Percentiles rank a stretch among this genome's conserved stretches.
Evolutionary conservation across 1,140 invertebrate genomes (phyloP).

Genomic region (Hermetia illucens): DNA sequence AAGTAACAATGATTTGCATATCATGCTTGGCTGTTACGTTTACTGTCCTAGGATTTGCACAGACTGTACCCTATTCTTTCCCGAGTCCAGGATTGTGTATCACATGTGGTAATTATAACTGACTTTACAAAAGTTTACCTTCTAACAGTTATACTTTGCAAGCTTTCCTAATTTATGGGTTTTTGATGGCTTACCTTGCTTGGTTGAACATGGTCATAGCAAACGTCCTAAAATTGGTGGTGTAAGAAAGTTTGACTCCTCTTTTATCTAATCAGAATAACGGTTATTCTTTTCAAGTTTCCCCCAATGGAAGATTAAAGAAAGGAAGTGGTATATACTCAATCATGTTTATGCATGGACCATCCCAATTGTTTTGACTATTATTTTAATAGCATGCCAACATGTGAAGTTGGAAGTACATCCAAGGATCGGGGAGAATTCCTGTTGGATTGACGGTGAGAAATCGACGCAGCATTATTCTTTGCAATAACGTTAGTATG

Average conservation of each 20-base stretch:
- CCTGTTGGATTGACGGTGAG: slow-evolving; percentile 48
- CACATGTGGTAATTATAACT: slow-evolving; percentile 1
- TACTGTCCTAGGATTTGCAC: neutral
- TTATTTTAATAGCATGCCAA: slow-evolving; percentile 35
- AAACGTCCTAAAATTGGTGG: slow-evolving; percentile 43
- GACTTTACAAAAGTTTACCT: neutral
- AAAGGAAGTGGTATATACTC: slow-evolving; percentile 33
- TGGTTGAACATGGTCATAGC: slow-evolving; percentile 51
- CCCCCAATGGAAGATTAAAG: slow-evolving; percentile 26
- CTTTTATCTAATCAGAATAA: too few relatives aligned
- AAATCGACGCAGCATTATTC: too few relatives aligned
- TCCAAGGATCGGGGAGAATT: slow-evolving; percentile 38
- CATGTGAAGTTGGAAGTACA: slow-evolving; percentile 35
- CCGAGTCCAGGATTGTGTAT: neutral
- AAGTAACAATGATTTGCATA: slow-evolving; percentile 15
- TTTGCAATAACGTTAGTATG: too few relatives aligned
- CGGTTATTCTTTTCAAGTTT: slow-evolving; percentile 21
- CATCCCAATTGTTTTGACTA: slow-evolving; percentile 35
- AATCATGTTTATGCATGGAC: slow-evolving; percentile 44
- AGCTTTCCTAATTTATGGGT: slow-evolving; percentile 45
- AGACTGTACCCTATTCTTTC: neutral
- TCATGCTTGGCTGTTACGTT: slow-evolving; percentile 3
- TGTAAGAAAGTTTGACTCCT: too few relatives aligned
- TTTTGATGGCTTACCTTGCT: slow-evolving; percentile 46
- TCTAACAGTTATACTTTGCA: slow-evolving; percentile 1